Base-by-base conservation (phyloP, 2,797 vertebrate species). In the Dryobates pubescens region DNA sequence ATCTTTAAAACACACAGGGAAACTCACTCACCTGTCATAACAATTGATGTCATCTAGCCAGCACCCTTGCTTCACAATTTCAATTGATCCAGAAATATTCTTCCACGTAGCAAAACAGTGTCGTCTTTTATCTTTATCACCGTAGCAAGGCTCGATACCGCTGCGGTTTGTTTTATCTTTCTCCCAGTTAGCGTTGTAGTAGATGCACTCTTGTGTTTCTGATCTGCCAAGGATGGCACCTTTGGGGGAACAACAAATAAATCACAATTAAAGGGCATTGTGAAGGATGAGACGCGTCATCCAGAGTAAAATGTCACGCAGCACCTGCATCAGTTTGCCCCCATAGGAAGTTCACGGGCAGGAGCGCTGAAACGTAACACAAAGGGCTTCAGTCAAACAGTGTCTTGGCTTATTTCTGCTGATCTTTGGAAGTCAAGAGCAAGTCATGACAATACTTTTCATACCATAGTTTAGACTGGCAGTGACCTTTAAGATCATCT, bases 91-190 rank as follows among this genome's bases (percentile, higher is more conserved):
- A 16, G 99, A 99, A 93, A 97, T 98, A 91, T 99, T 99, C 97
- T 99, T 99, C 99, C 99, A 99, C 0, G 99, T 99, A 95, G 99
- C 99, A 95, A 99, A 99, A 96, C 99, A 99, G 98, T 99, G 99
- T 68, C 98, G 90, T 15, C 99, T 98, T 97, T 99, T 99, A 97
- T 99, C 99, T 86, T 98, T 98, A 67, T 99, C 99, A 43, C 98
- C 99, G 0, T 98, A 98, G 96, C 99, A 99, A 6, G 96, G 96
- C 90, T 99, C 99, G 81, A 99, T 98, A 76, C 99, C 99, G 14
- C 98, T 99, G 96, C 98, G 98, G 95, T 99, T 99, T 73, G 98
- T 99, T 95, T 98, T 98, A 24, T 99, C 99, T 96, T 98, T 99
- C 89, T 99, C 99, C 99, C 99, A 99, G 97, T 98, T 99, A 69